Evolutionary conservation across 2,113 vertebrate genomes (phyloP).

Genomic region (Herpetotheres cachinnans): DNA sequence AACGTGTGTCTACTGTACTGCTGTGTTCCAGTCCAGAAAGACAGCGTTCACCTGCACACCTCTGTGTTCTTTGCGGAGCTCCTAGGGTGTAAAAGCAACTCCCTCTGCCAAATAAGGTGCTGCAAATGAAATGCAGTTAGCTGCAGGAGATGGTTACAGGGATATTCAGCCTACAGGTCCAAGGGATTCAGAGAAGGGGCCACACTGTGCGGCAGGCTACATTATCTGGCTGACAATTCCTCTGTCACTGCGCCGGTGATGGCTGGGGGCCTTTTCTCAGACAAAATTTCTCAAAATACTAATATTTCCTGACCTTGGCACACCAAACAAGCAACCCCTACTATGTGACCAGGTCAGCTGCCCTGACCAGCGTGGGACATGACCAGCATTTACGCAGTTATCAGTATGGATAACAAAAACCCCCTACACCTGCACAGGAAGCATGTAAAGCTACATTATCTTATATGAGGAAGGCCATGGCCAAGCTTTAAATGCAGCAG

Average conservation of each 20-base stretch:
- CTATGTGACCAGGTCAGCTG: background rate
- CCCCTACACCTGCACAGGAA: background rate
- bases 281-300: background rate
- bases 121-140: background rate
- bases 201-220: too few species aligned
- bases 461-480: background rate
- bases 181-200: background rate
- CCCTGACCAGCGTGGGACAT: background rate
- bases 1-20: background rate
- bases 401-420: background rate
- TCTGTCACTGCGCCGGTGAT: background rate
- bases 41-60: rapidly evolving
- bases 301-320: background rate
- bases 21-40: background rate
- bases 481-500: background rate
- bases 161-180: background rate
- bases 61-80: background rate
- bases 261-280: background rate
- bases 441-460: background rate
- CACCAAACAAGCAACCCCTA: background rate
- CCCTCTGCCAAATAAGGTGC: background rate
- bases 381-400: background rate
- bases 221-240: background rate
- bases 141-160: background rate
- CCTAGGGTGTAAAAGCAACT: too few species aligned